Evolutionary conservation across 2,888 invertebrate genomes (phyloP).

Genomic region (Leucozona laternaria): DNA sequence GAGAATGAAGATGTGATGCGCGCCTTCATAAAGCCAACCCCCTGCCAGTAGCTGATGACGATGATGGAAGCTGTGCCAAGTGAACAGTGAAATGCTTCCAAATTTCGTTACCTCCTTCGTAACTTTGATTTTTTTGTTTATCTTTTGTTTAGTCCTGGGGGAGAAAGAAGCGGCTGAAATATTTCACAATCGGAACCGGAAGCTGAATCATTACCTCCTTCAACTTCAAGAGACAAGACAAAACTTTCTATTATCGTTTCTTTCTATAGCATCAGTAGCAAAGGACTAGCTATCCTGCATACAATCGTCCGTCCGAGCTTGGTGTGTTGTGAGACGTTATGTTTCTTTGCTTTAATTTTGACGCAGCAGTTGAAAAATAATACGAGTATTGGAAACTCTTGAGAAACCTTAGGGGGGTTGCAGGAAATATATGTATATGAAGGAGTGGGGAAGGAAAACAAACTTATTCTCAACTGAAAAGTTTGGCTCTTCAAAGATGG

Average conservation of each 20-base stretch:
- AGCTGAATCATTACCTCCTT: constrained; percentile 58
- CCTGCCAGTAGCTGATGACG: constrained; percentile 12
- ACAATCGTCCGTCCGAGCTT: not conserved
- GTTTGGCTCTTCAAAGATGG: constrained; percentile 43
- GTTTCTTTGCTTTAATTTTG: constrained; percentile 46
- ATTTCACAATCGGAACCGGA: constrained; percentile 74
- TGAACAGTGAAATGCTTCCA: constrained; percentile 78
- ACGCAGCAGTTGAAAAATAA: constrained; percentile 48
- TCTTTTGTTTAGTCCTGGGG: constrained; percentile 80
- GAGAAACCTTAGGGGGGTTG: constrained; percentile 14
- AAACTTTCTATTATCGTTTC: constrained; percentile 8
- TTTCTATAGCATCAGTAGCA: not conserved
- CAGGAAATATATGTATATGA: constrained; percentile 6
- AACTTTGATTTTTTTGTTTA: constrained; percentile 83
- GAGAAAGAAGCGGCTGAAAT: constrained; percentile 49
- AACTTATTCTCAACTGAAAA: constrained; percentile 61
- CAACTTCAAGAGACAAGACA: constrained; percentile 44
- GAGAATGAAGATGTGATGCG: constrained; percentile 77
- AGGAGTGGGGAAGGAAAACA: constrained; percentile 43
- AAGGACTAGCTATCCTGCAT: not conserved
- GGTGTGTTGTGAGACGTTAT: constrained; percentile 13
- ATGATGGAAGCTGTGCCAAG: constrained; percentile 72
- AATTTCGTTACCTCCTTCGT: constrained; percentile 79
- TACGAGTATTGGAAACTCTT: constrained; percentile 37
- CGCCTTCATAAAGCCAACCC: constrained; percentile 65